Base-by-base conservation (phyloP, 2,888 invertebrate genomes). In the Euclidia mi region DNA sequence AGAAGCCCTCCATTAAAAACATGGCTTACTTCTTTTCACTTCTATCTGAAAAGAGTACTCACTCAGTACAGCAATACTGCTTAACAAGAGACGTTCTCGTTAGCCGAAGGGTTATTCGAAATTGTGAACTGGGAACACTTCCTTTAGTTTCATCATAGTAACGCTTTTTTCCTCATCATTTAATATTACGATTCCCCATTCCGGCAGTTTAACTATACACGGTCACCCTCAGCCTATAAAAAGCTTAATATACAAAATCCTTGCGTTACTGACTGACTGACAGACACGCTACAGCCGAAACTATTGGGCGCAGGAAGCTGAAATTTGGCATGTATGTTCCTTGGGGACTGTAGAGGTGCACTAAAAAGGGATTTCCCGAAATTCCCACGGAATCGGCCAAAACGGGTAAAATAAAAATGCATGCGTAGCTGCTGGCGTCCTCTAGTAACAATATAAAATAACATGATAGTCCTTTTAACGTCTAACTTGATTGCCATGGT, bases 201-300 rank as follows among this genome's bases (percentile, higher is more conserved):
- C 78, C 85, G 84, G 84, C 68, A 78, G 79, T 89, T 89, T 81
- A 81, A 81, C 84, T 64, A 67, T 75, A 67, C 75, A 81, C 76
- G 79, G 76, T 78, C 66, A 75, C 79, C 45, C 70, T 68, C 63
- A 65, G 64, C 66, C 81, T 76, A 84, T 87, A 87, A 89, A 88
- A 85, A 76, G 58, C 71, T 76, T n/a, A n/a, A n/a, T n/a, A n/a
- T n/a, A n/a, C n/a, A n/a, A n/a, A n/a, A n/a, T n/a, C n/a, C n/a
- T n/a, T n/a, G n/a, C n/a, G n/a, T n/a, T n/a, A n/a, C n/a, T n/a
- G n/a, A n/a, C n/a, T n/a, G n/a, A n/a, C n/a, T n/a, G n/a, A n/a
- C n/a, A n/a, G n/a, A n/a, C n/a, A n/a, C n/a, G n/a, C n/a, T n/a
- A n/a, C n/a, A n/a, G n/a, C n/a, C n/a, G n/a, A n/a, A n/a, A n/a